Evolutionary conservation across 2,113 vertebrate genomes (phyloP), one percentile per base, ranked within the genome.

Genomic region (Oreochromis niloticus): DNA sequence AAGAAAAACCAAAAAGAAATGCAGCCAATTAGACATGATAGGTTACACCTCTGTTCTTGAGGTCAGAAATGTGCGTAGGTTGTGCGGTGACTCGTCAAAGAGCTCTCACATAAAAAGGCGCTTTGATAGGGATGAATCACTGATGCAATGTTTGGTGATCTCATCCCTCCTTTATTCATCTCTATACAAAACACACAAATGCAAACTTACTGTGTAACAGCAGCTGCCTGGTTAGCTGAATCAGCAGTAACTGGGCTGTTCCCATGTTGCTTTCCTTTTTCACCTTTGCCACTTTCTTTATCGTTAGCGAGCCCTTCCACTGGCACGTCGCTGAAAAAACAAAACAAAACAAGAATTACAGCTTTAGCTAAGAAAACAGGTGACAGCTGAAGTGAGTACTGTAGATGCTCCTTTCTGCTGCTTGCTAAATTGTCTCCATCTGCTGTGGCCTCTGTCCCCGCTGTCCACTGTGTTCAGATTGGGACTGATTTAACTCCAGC

Each of bases 191-290:
- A 55, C 8, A 80, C 9, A 73, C 50, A 43, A 22, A 52, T 48
- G 66, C 63, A 68, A 36, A 91, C 94, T 95, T 87, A 95, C 95
- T 93, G 91, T 90, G 93, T 87, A 81, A 89, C 84, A 55, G 92
- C 83, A 82, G 93, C 78, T 4, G 85, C 61, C 68, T 86, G 92
- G 79, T 73, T 85, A 6, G 86, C 41, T 52, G 91, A 80, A 93
- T 91, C 92, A 59, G 84, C 24, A n/a, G 89, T 73, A 8, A 83
- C 11, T 79, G 91, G 46, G 52, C 80, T 46, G 48, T 90, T 91
- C 88, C 80, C 93, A 6, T 63, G 82, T 80, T 88, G 88, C 85
- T 68, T 91, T 73, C 50, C 85, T 56, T 82, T 88, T 71, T 91
- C 88, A 3, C 34, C 55, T 32, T 91, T 50, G 46, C 66, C 71